These are phyloP conservation scores for Channallabes apus DNA, from an alignment of 2,797 vertebrate genomes.

Conservation along the genomic window DNA sequence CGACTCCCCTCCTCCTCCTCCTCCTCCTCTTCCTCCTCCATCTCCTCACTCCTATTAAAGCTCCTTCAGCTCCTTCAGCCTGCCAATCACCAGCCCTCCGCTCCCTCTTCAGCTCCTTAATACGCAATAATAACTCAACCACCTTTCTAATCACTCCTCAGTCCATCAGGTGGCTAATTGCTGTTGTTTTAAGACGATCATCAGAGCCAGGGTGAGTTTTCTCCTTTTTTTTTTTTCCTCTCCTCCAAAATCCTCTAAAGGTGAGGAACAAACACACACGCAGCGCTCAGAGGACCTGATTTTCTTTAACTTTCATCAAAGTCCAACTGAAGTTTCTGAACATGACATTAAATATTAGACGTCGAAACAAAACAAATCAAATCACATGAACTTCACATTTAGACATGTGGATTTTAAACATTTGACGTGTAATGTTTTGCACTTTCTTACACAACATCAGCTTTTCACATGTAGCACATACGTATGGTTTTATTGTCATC, in stretches of 20 bases:
- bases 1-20: conserved; percentile 81
- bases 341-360: no score
- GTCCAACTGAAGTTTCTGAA: background rate
- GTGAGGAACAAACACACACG: background rate
- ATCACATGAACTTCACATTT: background rate
- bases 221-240: background rate
- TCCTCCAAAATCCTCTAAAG: background rate
- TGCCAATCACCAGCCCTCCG: conserved; percentile 52
- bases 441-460: background rate
- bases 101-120: conserved; percentile 44
- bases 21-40: conserved; percentile 77
- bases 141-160: conserved; percentile 52
- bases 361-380: background rate
- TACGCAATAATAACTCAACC: conserved; percentile 48
- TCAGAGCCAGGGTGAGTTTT: background rate
- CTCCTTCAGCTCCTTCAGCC: conserved; percentile 50
- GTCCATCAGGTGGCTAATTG: conserved; percentile 67
- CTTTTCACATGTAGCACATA: background rate
- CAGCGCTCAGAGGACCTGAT: background rate
- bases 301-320: background rate
- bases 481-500: background rate
- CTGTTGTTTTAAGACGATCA: conserved; percentile 74
- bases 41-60: conserved; percentile 48
- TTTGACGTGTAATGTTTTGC: background rate
- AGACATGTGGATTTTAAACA: background rate